A percentile compares a stretch with the other conserved stretches of the same genome.
Conservation (phyloP, 1,140 invertebrate species). For the Macrocentrus cingulum region DNA sequence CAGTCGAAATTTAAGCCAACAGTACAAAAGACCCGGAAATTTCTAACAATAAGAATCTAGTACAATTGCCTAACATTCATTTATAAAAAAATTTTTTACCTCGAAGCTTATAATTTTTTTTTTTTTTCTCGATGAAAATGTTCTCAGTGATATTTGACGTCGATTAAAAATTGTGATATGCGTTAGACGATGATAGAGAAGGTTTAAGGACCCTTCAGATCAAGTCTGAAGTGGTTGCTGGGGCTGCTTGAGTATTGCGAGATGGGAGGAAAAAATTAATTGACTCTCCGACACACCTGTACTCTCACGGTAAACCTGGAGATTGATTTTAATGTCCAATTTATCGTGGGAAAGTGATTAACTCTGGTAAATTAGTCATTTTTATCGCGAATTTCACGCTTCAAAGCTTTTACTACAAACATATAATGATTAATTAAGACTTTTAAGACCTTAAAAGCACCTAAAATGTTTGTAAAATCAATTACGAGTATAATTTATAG, state of each 20-base stretch:
- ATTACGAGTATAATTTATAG: too few species aligned
- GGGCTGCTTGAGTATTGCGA: background rate
- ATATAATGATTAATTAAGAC: too few species aligned
- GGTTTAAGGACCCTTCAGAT: constrained; percentile 8
- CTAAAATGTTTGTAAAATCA: too few species aligned
- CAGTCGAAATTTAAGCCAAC: constrained; percentile 38
- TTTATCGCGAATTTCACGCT: too few species aligned
- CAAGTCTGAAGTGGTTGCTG: background rate
- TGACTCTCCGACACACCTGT: constrained; percentile 7
- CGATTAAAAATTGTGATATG: too few species aligned
- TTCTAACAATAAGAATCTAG: constrained; percentile 45
- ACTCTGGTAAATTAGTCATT: too few species aligned
- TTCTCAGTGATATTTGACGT: too few species aligned
- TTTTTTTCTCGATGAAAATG: too few species aligned
- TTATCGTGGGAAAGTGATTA: background rate
- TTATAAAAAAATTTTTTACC: too few species aligned
- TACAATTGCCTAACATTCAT: constrained; percentile 44
- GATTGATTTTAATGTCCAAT: constrained; percentile 7
- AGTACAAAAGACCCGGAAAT: constrained; percentile 50
- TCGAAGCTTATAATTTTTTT: constrained; percentile 33
- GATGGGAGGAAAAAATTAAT: constrained; percentile 3
- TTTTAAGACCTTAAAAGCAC: too few species aligned
- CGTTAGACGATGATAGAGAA: background rate
- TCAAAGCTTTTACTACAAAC: too few species aligned
- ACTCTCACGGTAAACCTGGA: background rate